Conservation (phyloP, 2,113 vertebrate genomes). For the Bolborhynchus lineola region DNA sequence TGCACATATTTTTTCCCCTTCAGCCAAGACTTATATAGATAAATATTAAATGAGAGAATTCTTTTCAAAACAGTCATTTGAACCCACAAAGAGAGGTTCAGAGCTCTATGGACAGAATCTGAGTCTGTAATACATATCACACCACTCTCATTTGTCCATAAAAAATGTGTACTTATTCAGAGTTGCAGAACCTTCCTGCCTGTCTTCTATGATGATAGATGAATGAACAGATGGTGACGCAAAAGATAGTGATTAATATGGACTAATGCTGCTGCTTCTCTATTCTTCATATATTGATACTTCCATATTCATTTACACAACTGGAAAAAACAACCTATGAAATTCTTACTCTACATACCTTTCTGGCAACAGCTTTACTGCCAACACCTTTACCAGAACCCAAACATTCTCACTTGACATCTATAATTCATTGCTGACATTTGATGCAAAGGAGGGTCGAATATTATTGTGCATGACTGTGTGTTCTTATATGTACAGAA, state of each 20-base stretch:
- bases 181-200: neutral
- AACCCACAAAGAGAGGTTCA: neutral
- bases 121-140: neutral
- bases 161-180: neutral
- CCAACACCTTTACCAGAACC: neutral
- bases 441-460: neutral
- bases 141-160: neutral
- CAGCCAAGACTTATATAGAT: neutral
- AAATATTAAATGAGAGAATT: neutral
- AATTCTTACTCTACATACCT: neutral
- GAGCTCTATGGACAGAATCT: neutral
- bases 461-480: neutral
- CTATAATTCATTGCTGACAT: neutral
- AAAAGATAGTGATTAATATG: neutral
- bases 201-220: neutral
- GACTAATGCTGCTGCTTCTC: neutral
- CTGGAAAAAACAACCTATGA: neutral
- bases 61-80: neutral
- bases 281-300: neutral
- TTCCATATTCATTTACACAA: neutral
- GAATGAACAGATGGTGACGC: neutral
- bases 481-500: neutral
- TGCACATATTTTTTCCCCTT: neutral
- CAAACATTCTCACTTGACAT: neutral
- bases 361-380: neutral